Base-by-base conservation (phyloP, 2,888 invertebrate genomes). In the Perdita meconis region DNA sequence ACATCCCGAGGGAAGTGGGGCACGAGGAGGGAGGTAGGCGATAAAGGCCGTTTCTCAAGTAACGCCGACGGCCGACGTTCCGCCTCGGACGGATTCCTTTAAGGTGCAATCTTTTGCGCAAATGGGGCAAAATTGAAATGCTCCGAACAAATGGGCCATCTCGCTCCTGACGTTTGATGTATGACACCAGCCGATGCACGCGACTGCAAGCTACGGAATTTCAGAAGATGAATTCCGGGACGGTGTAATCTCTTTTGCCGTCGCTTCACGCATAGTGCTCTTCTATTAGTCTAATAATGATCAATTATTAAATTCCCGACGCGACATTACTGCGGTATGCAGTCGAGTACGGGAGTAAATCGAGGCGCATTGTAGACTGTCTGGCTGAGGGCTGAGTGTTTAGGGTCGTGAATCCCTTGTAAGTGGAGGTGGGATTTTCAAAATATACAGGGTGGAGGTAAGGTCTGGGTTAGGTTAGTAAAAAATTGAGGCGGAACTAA, bases 121-220 rank as follows among this genome's bases (percentile, higher is more conserved):
- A 83, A 83, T 83, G 78, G 78, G 63, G 78, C 65, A 76, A 83
- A 83, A 83, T 83, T 83, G 83, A 83, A 83, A 81, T 66, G 65
- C 66, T 56, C 42, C 34, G 60, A 69, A 83, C 50, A 78, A 81
- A 83, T 78, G 78, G 72, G 64, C 71, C 66, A 78, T 83, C 82
- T 61, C 56, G 57, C 42, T n/a, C 42, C 36, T 57, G 68, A 60
- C 42, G 26, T 53, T 44, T 57, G 42, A 73, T 44, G n/a, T 50
- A 65, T 55, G 19, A 44, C 12, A 44, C 50, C 19, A 26, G 55
- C 69, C 70, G 53, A 56, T 63, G n/a, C 5, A 72, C 19, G 22
- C n/a, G n/a, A n/a, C n/a, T n/a, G 19, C 19, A 24, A 38, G 16
- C 36, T 12, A 10, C 16, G 22, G 22, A 22, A 22, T 10, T 47